Evolutionary conservation across 2,888 invertebrate species (phyloP).

Genomic region (Philhelius pedissequus): DNA sequence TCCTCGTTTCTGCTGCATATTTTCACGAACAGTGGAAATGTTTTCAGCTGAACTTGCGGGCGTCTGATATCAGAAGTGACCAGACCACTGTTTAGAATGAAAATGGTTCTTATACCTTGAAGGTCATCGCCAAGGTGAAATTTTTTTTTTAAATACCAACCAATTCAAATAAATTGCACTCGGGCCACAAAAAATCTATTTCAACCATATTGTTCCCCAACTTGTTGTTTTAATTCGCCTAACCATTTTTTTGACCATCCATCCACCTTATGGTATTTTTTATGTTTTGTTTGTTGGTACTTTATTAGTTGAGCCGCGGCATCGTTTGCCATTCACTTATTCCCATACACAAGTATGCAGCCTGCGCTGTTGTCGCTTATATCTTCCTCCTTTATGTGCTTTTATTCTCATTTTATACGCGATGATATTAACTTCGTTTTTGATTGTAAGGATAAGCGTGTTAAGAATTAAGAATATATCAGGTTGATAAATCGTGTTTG

Average conservation of each 20-base stretch:
- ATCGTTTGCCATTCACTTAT: slow-evolving; percentile 16
- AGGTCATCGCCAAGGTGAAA: too few relatives aligned
- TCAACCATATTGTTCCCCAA: neutral
- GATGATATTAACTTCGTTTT: slow-evolving; percentile 28
- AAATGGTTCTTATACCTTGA: too few relatives aligned
- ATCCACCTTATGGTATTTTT: neutral
- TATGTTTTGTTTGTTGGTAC: neutral
- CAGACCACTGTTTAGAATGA: too few relatives aligned
- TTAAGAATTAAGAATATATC: slow-evolving; percentile 30
- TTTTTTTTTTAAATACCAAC: too few relatives aligned
- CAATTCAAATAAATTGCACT: neutral
- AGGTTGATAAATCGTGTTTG: slow-evolving; percentile 38
- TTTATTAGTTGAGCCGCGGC: neutral
- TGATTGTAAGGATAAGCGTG: slow-evolving; percentile 40
- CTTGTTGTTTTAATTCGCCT: neutral
- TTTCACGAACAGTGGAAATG: too few relatives aligned
- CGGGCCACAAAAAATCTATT: neutral
- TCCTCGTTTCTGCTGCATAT: too few relatives aligned
- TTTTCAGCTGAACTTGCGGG: too few relatives aligned
- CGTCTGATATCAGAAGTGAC: too few relatives aligned
- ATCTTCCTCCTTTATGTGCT: neutral
- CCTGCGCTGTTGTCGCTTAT: neutral
- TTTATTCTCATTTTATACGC: neutral
- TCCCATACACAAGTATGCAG: slow-evolving; percentile 51
- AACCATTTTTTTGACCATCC: slow-evolving; percentile 38